Evolutionary conservation across 2,797 vertebrate species (phyloP).

Genomic region (Diplodus puntazzo): DNA sequence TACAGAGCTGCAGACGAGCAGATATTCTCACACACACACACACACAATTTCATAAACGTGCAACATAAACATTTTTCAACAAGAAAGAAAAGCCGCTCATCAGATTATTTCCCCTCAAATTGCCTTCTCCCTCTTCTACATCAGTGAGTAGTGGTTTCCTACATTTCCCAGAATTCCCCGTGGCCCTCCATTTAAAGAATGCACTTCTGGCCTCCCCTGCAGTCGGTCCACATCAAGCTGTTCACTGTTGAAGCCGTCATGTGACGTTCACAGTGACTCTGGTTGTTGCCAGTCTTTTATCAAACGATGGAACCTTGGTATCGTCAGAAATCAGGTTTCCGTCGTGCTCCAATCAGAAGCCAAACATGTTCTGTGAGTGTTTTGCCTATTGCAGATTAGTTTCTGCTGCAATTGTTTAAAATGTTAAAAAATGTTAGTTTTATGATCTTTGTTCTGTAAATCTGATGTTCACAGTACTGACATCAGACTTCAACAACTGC

Average conservation of each 20-base stretch:
- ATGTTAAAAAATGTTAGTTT: not conserved
- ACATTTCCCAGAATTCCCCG: constrained; percentile 36
- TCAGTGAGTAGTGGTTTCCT: constrained; percentile 6
- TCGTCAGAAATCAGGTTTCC: no score
- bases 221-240: not conserved
- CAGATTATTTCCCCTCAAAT: not conserved
- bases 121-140: not conserved
- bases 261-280: not conserved
- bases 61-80: not conserved
- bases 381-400: no score
- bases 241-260: not conserved
- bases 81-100: not conserved
- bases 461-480: not conserved
- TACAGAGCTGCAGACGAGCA: not conserved
- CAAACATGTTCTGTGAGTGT: not conserved
- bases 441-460: not conserved
- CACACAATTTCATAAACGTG: not conserved
- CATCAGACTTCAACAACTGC: not conserved
- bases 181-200: not conserved
- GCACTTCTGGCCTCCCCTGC: not conserved
- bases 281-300: not conserved
- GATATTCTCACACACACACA: no score
- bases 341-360: no score
- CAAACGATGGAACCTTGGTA: no score
- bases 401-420: not conserved